Conservation (phyloP, 2,888 invertebrate genomes). For the Trichogramma dendrolimi region DNA sequence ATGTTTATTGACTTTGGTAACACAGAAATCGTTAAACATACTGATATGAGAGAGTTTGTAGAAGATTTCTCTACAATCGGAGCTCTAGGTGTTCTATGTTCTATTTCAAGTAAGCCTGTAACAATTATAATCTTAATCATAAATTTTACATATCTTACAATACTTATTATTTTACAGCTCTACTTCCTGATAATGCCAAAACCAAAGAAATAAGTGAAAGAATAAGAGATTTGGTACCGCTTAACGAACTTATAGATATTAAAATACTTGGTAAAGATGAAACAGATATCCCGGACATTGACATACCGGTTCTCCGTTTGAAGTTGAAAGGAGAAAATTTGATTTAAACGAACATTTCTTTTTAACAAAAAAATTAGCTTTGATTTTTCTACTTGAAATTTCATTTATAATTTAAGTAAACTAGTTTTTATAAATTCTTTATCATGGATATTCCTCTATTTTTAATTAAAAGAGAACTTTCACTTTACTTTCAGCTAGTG, state of each 20-base stretch:
- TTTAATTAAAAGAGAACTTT: too few species aligned
- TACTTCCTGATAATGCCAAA: slow-evolving; percentile 24
- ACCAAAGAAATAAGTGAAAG: slow-evolving; percentile 12
- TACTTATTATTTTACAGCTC: slow-evolving; percentile 25
- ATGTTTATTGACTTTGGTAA: slow-evolving; percentile 48
- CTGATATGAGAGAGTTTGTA: slow-evolving; percentile 42
- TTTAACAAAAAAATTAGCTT: too few species aligned
- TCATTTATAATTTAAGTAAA: too few species aligned
- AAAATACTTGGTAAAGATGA: slow-evolving; percentile 17
- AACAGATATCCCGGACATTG: slow-evolving; percentile 24
- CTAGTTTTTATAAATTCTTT: too few species aligned
- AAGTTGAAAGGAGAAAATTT: slow-evolving; percentile 31
- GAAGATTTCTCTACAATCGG: slow-evolving; percentile 41
- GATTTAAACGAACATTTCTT: background rate
- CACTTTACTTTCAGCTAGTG: too few species aligned
- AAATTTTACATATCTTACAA: background rate
- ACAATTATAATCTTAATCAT: too few species aligned
- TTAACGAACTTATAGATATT: background rate
- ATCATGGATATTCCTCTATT: too few species aligned
- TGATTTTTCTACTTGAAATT: too few species aligned
- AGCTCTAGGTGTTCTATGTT: slow-evolving; percentile 37
- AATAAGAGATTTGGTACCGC: slow-evolving; percentile 4
- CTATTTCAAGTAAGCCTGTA: slow-evolving; percentile 36
- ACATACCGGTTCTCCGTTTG: slow-evolving; percentile 35
- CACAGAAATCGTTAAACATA: slow-evolving; percentile 36